These are phyloP conservation scores for Tilapia sparmanii DNA, from an alignment of 2,113 vertebrate species.

Conservation along the genomic window DNA sequence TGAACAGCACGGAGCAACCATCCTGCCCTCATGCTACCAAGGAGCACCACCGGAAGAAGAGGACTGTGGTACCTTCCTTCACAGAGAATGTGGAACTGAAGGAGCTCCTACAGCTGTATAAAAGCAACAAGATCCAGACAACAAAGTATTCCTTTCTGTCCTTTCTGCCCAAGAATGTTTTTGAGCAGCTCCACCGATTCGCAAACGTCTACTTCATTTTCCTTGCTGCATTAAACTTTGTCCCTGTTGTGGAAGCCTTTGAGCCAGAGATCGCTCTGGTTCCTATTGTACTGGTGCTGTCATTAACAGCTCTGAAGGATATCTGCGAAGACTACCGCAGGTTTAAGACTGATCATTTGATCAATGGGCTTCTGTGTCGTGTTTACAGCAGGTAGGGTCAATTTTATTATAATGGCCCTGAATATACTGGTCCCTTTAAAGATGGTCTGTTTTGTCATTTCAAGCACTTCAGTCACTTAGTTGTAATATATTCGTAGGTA, in stretches of 20 bases:
- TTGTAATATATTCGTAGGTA: not conserved
- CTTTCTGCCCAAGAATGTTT: conserved; percentile 71
- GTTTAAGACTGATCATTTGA: conserved; percentile 35
- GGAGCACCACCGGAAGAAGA: conserved; percentile 18
- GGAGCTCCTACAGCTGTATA: not conserved
- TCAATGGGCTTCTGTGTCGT: conserved; percentile 51
- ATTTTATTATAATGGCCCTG: not conserved
- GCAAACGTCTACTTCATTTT: conserved; percentile 70
- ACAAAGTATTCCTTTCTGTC: conserved; percentile 66
- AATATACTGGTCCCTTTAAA: not conserved
- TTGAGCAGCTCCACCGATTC: conserved; percentile 67
- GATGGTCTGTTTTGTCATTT: not conserved
- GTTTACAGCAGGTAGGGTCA: conserved; percentile 58
- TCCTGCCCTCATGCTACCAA: not conserved
- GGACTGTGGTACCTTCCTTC: conserved; percentile 41
- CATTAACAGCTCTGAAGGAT: conserved; percentile 53
- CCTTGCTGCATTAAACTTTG: conserved; percentile 61
- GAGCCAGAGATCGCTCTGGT: conserved; percentile 54
- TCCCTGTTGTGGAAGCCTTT: conserved; percentile 66
- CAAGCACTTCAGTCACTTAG: not conserved
- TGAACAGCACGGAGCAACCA: not conserved
- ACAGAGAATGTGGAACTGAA: conserved; percentile 24
- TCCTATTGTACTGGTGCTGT: conserved; percentile 55
- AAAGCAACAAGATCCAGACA: conserved; percentile 58
- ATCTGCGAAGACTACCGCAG: conserved; percentile 65